A percentile compares a stretch with the other conserved stretches of the same genome.
Conservation (phyloP, 2,888 invertebrate species). For the Masnerella sp. region DNA sequence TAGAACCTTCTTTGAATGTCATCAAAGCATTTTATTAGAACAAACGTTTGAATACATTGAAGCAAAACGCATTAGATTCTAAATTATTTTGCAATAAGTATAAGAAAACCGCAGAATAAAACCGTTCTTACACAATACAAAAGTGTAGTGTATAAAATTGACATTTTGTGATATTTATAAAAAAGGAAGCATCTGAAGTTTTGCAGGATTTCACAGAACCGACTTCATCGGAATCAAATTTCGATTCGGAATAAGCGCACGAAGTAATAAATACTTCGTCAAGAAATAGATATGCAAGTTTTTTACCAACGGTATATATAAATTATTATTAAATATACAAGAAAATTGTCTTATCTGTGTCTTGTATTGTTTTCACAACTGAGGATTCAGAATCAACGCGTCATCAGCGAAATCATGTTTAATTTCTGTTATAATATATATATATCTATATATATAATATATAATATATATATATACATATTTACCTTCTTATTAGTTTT, state of each 20-base stretch:
- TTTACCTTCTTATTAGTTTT: slow-evolving; percentile 3
- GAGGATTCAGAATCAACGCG: slow-evolving; percentile 7
- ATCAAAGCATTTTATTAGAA: slow-evolving; percentile 39
- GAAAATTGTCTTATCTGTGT: slow-evolving; percentile 15
- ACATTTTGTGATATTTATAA: slow-evolving; percentile 23
- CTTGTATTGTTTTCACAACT: slow-evolving; percentile 35
- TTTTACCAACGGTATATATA: slow-evolving; percentile 20
- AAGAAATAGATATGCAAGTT: slow-evolving; percentile 34
- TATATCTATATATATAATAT: too few relatives aligned
- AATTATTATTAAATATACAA: slow-evolving; percentile 20
- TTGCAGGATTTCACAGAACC: slow-evolving; percentile 17
- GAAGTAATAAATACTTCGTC: slow-evolving; percentile 13
- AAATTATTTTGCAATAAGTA: slow-evolving; percentile 1
- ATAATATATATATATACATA: too few relatives aligned
- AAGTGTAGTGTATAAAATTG: slow-evolving; percentile 34
- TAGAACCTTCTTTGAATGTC: slow-evolving; percentile 67
- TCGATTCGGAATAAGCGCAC: slow-evolving; percentile 13
- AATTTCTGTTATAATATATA: slow-evolving; percentile 21
- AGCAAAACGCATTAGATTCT: slow-evolving; percentile 18
- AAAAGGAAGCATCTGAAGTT: slow-evolving; percentile 41
- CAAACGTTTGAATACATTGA: slow-evolving; percentile 7
- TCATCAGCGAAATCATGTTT: slow-evolving; percentile 26
- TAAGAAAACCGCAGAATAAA: slow-evolving; percentile 14
- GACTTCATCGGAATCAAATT: slow-evolving; percentile 13
- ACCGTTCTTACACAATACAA: slow-evolving; percentile 1